phyloP scores from a whole-genome alignment of 2,113 vertebrate genomes.

The Xiphophorus hellerii region DNA sequence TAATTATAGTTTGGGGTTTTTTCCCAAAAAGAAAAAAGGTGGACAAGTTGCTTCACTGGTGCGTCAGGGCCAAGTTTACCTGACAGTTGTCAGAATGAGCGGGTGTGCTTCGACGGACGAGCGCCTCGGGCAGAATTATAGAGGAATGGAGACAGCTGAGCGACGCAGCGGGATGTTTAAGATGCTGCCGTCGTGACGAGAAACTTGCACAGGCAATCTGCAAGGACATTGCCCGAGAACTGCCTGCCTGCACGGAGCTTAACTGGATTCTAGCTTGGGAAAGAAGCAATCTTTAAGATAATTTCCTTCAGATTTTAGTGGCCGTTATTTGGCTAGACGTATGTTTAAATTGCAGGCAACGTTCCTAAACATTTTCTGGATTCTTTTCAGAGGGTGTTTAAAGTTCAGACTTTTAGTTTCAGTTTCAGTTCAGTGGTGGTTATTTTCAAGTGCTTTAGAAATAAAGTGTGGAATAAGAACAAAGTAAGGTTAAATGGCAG shows the following conservation, averaged over 20 bases:
- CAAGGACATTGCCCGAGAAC: neutral
- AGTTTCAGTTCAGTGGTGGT: too few relatives aligned
- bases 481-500: too few relatives aligned
- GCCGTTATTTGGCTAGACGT: neutral
- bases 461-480: too few relatives aligned
- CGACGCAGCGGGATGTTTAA: slow-evolving; percentile 3
- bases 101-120: neutral
- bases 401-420: too few relatives aligned
- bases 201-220: neutral
- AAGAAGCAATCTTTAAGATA: neutral
- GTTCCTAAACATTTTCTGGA: too few relatives aligned
- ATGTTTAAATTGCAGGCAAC: neutral
- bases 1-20: slow-evolving; percentile 17
- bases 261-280: neutral
- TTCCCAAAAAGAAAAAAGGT: neutral
- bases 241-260: neutral
- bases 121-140: slow-evolving; percentile 1
- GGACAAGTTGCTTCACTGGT: neutral
- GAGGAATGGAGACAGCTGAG: slow-evolving; percentile 1
- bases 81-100: slow-evolving; percentile 4
- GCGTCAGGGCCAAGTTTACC: neutral
- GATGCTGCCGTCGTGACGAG: slow-evolving; percentile 14
- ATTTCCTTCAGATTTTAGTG: too few relatives aligned
- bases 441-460: too few relatives aligned
- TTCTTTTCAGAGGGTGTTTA: too few relatives aligned